Evolutionary conservation across 2,888 invertebrate genomes (phyloP).

Genomic region (Arenicola marina): DNA sequence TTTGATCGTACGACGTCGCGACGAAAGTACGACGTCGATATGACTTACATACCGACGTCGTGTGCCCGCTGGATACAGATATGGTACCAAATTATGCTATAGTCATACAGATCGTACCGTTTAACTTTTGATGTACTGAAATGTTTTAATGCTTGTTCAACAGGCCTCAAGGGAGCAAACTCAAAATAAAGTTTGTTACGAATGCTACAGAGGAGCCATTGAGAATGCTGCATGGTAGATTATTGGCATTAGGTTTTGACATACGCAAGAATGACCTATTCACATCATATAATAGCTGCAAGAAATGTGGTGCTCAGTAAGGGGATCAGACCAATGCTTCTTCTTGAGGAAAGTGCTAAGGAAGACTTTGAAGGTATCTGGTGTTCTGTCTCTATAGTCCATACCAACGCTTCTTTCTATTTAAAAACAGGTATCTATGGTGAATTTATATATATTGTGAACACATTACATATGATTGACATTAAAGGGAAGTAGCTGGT

Average conservation of each 20-base stretch:
- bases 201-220: slow-evolving; percentile 84
- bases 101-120: too few relatives aligned
- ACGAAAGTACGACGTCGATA: too few relatives aligned
- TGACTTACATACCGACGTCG: too few relatives aligned
- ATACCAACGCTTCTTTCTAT: background rate
- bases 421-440: background rate
- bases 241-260: slow-evolving; percentile 72
- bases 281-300: slow-evolving; percentile 77
- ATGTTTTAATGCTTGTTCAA: too few relatives aligned
- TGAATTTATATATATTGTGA: background rate
- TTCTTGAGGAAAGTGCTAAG: slow-evolving; percentile 74
- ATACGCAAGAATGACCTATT: slow-evolving; percentile 73
- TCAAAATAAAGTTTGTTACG: slow-evolving; percentile 77
- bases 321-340: slow-evolving; percentile 72
- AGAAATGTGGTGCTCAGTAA: slow-evolving; percentile 66
- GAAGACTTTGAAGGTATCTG: slow-evolving; percentile 73
- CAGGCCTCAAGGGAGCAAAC: too few relatives aligned
- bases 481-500: background rate
- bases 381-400: background rate
- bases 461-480: background rate
- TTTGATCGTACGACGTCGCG: too few relatives aligned
- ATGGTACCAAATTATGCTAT: too few relatives aligned
- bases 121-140: too few relatives aligned
- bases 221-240: slow-evolving; percentile 67
- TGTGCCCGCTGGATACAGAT: too few relatives aligned